phyloP scores from a whole-genome alignment of 2,888 invertebrate species.

The Drosophila kambysellisi region DNA sequence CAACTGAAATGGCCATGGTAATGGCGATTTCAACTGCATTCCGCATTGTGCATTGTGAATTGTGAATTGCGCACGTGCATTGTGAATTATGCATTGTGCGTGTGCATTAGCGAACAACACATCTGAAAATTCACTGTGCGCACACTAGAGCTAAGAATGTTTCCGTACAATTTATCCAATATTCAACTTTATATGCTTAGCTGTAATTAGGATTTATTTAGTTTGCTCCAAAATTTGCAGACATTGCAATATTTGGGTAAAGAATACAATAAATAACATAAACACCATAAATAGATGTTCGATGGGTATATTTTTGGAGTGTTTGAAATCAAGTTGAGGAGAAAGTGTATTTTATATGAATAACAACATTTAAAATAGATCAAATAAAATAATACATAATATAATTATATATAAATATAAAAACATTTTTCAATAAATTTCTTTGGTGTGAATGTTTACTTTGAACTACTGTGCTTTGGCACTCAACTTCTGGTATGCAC shows the following conservation, averaged over 20 bases:
- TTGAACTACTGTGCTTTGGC: conserved; percentile 46
- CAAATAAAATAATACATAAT: too few relatives aligned
- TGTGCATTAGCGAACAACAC: conserved; percentile 65
- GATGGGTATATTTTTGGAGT: not conserved
- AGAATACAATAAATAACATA: not conserved
- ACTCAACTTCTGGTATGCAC: conserved; percentile 59
- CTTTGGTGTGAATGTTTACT: not conserved
- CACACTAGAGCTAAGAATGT: conserved; percentile 24
- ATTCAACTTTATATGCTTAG: not conserved
- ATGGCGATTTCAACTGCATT: conserved; percentile 48
- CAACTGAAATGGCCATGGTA: conserved; percentile 22
- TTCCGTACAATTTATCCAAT: not conserved
- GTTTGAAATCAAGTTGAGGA: not conserved
- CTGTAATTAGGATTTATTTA: not conserved
- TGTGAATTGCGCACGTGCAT: conserved; percentile 54
- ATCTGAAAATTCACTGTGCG: conserved; percentile 12
- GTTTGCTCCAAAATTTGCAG: not conserved
- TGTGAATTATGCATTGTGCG: conserved; percentile 54
- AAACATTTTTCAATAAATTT: not conserved
- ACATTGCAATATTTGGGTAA: not conserved
- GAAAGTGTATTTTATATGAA: not conserved
- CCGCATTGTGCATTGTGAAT: conserved; percentile 50
- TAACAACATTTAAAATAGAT: not conserved
- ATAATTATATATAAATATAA: not conserved
- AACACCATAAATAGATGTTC: not conserved